These are phyloP conservation scores for Lasius fuliginosus DNA, from an alignment of 2,888 invertebrate genomes.

Conservation along the genomic window DNA sequence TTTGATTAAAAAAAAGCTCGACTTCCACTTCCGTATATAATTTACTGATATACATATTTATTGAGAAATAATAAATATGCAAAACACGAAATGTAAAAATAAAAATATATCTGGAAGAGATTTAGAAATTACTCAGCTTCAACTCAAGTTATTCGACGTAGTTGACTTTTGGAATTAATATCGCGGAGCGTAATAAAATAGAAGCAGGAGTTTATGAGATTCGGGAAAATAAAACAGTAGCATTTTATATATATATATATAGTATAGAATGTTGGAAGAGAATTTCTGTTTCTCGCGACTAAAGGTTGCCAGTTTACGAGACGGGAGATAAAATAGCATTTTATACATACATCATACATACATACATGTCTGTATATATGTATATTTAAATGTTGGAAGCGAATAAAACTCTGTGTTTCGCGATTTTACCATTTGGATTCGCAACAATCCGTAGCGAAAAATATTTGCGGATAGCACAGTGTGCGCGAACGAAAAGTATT, in stretches of 20 bases:
- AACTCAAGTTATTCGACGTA: neutral
- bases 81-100: neutral
- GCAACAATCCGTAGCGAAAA: constrained; percentile 32
- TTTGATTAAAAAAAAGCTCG: neutral
- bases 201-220: neutral
- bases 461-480: constrained; percentile 24
- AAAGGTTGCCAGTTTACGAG: neutral
- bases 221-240: neutral
- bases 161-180: neutral
- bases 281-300: constrained; percentile 8
- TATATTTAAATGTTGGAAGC: neutral
- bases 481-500: constrained; percentile 36
- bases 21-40: neutral
- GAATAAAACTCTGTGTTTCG: constrained; percentile 14
- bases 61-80: neutral
- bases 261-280: neutral
- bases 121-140: neutral
- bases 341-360: neutral
- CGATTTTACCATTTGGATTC: neutral
- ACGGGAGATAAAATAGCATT: neutral
- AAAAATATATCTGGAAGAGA: neutral
- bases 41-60: neutral
- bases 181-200: neutral
- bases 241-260: neutral
- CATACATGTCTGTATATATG: neutral